Base-by-base conservation (phyloP, 2,797 vertebrate genomes). In the Erpetoichthys calabaricus region DNA sequence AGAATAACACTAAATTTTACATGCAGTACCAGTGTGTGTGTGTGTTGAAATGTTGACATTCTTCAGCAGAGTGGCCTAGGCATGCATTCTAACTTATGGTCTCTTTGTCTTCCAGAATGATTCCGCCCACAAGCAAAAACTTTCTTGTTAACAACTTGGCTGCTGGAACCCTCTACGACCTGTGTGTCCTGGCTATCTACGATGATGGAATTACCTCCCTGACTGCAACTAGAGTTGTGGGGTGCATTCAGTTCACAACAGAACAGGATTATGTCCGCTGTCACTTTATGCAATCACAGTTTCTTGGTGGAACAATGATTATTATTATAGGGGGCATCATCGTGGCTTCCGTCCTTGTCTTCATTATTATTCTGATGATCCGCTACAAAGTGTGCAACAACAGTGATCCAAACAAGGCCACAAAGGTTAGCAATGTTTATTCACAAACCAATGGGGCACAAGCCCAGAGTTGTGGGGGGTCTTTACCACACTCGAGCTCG, bases 321-420 rank as follows among this genome's bases (percentile, higher is more conserved):
- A 97, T 99, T 75, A 97, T 99, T 75, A 98, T 99, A 2, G 95
- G 95, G 41, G 95, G 95, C 60, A 92, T 99, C 68, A 99, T 99
- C 2, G 95, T 99, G 62, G 92, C 95, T 4, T 98, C 94, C 0
- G 94, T 99, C 69, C 86, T 99, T 2, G 86, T 99, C 66, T 98
- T 99, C 82, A 99, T 99, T 80, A 91, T 98, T 72, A 98, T 98
- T 75, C 87, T 98, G 60, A 98, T 98, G 95, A 98, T 98, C 70
- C 89, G 95, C 42, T 99, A 98, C 79, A 99, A 94, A 75, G 94
- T 97, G 69, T 98, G 94, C 51, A 95, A 94, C 77, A 85, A 75
- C 41, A 86, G 89, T 0, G 88, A 86, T 9, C 81, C 86, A 1
- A 79, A 77, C n/a, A 97, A 97, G 72, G 90, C 85, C 3, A 81